Conservation (phyloP, 2,888 invertebrate species). For the Eupithecia exiguata region DNA sequence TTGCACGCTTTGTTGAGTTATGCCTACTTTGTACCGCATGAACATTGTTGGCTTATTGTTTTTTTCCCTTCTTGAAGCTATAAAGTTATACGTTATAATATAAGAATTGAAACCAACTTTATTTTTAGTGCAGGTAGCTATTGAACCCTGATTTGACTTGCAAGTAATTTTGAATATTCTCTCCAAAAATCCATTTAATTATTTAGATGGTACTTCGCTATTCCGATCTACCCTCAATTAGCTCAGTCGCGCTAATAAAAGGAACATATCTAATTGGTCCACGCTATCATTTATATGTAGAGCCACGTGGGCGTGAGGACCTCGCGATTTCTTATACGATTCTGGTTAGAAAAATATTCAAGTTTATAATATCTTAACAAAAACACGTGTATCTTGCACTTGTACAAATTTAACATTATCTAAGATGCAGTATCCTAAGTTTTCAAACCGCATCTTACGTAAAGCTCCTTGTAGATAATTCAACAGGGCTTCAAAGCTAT, state of each 20-base stretch:
- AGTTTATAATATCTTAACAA: background rate
- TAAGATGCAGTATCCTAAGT: background rate
- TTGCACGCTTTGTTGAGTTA: conserved; percentile 41
- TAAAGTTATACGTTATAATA: background rate
- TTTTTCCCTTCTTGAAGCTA: background rate
- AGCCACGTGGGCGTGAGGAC: conserved; percentile 20
- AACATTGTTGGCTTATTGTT: conserved; percentile 9
- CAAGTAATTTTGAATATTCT: background rate
- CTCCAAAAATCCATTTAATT: background rate
- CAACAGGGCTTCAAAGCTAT: conserved; percentile 2
- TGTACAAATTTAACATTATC: background rate
- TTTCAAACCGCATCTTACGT: background rate
- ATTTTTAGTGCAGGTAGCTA: background rate
- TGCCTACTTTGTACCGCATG: conserved; percentile 21
- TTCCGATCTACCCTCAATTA: background rate
- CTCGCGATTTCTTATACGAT: conserved; percentile 1
- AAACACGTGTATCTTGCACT: background rate
- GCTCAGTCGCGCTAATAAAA: background rate
- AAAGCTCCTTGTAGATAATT: conserved; percentile 5
- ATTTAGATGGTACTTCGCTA: background rate
- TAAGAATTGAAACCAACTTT: background rate
- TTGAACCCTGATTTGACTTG: background rate
- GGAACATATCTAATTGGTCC: background rate
- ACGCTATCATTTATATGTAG: conserved; percentile 1
- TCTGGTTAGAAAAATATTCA: background rate